phyloP scores from a whole-genome alignment of 2,888 invertebrate species.

The Cyclophora albipunctata region DNA sequence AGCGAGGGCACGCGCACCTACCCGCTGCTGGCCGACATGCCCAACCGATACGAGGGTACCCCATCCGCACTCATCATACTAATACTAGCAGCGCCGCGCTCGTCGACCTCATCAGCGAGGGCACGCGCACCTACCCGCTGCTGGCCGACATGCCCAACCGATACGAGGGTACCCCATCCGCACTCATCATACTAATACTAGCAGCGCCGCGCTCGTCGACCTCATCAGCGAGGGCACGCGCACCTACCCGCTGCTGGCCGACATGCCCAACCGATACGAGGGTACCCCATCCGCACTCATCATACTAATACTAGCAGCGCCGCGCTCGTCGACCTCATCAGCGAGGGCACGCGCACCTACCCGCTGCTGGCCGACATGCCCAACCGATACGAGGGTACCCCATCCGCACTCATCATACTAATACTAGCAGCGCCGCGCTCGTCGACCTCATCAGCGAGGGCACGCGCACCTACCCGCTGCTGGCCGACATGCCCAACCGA shows the following conservation, averaged over 20 bases:
- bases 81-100: conserved; percentile 56
- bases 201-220: conserved; percentile 74
- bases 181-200: background rate
- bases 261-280: conserved; percentile 40
- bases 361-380: conserved; percentile 33
- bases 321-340: conserved; percentile 76
- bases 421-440: conserved; percentile 56
- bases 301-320: conserved; percentile 41
- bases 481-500: conserved; percentile 35
- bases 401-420: background rate
- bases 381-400: conserved; percentile 44
- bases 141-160: conserved; percentile 34
- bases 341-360: conserved; percentile 55
- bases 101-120: conserved; percentile 77
- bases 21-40: conserved; percentile 31
- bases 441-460: conserved; percentile 77
- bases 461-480: conserved; percentile 37
- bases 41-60: conserved; percentile 46
- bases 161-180: conserved; percentile 37
- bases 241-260: conserved; percentile 31
- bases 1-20: conserved; percentile 62
- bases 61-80: background rate
- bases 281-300: conserved; percentile 27
- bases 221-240: conserved; percentile 71
- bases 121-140: conserved; percentile 39